Evolutionary conservation across 2,797 vertebrate genomes (phyloP), one percentile per base, ranked within the genome.

Genomic region (Buceros bicornis): DNA sequence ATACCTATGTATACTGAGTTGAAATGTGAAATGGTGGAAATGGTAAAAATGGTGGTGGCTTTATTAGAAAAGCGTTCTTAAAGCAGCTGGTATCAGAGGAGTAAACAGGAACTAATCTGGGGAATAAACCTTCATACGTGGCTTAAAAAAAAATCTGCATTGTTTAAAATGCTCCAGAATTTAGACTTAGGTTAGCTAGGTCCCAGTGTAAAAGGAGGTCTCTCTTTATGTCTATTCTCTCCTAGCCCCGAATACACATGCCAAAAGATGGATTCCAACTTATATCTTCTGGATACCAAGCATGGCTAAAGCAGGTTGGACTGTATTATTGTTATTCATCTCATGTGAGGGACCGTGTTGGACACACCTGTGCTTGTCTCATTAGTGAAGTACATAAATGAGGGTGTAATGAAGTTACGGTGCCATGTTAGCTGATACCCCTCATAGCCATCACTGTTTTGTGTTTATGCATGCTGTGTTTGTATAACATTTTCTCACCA

Each of bases 221-320:
- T 97, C 95, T 97, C 94, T 95, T 96, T 97, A 96, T 97, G 97
- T 97, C 95, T 97, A 96, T 97, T 97, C 91, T 97, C 97, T 97
- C 96, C 97, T 97, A 97, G 97, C 97, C 97, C 93, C 95, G 97
- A 97, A 97, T 97, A 96, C 97, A 97, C 97, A 97, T 97, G 96
- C 97, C 97, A 95, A 97, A 97, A 97, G 97, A 97, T 97, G 97
- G 97, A 97, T 97, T 97, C 91, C 97, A 97, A 28, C 96, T 97
- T 97, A 85, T 97, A 95, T 97, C 97, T 97, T 97, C 97, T 97
- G 97, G 97, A 97, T 97, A 97, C 97, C 97, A 97, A 97, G 97
- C 97, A 96, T 97, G 97, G 97, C 97, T 97, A 97, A 97, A 97
- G 97, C 97, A 97, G 97, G 97, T 97, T 97, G 97, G 97, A 97